phyloP scores from a whole-genome alignment of 2,797 vertebrate genomes.

The Urocyon cinereoargenteus region DNA sequence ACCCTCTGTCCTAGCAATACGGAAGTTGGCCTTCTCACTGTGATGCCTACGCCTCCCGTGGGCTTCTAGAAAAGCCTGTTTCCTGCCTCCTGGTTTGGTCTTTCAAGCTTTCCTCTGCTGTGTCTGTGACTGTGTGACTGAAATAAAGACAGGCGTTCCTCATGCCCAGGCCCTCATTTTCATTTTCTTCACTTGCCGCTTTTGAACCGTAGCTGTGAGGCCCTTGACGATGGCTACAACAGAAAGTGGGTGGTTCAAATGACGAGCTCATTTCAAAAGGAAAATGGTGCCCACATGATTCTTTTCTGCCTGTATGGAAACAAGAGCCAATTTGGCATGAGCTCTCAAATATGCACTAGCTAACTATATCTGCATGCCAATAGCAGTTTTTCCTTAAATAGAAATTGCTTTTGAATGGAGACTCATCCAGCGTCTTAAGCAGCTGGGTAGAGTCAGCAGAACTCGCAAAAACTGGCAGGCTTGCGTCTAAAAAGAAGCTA shows the following conservation, averaged over 20 bases:
- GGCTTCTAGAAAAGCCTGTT: background rate
- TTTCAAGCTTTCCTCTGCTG: background rate
- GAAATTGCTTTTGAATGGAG: slow-evolving; percentile 14
- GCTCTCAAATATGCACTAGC: background rate
- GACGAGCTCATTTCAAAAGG: slow-evolving; percentile 8
- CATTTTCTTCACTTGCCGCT: background rate
- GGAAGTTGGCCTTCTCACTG: slow-evolving; percentile 42
- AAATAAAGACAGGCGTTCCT: background rate
- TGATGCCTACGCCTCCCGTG: background rate
- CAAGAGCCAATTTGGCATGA: background rate
- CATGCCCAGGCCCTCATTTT: background rate
- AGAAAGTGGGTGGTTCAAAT: background rate
- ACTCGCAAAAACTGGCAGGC: background rate
- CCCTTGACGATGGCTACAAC: background rate
- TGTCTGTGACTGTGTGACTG: background rate
- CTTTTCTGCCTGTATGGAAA: background rate
- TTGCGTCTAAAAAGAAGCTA: background rate
- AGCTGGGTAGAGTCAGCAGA: background rate
- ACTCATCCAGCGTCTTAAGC: background rate
- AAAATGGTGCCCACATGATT: background rate
- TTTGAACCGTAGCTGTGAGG: background rate
- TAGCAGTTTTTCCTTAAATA: slow-evolving; percentile 12
- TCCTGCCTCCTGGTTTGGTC: background rate
- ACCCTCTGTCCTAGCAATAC: background rate
- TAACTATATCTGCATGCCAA: background rate